Conservation (phyloP, 2,888 invertebrate species). For the Cephus pygmeus region DNA sequence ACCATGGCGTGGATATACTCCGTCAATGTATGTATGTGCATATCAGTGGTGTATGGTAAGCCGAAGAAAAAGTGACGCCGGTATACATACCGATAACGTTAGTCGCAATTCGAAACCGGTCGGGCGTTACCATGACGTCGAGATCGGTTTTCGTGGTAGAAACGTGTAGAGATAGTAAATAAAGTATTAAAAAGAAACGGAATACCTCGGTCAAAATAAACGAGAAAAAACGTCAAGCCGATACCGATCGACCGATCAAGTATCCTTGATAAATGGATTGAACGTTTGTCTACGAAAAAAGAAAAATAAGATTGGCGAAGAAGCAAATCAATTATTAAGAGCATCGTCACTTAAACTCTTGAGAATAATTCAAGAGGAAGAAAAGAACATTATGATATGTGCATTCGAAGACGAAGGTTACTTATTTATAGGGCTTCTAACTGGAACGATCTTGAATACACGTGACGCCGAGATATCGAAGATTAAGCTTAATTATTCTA, state of each 20-base stretch:
- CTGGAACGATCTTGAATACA: neutral
- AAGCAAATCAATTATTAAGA: neutral
- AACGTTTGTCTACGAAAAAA: neutral
- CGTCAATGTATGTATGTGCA: neutral
- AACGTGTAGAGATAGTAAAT: neutral
- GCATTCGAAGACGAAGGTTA: neutral
- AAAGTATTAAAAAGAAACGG: neutral
- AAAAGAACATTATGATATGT: neutral
- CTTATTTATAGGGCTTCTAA: neutral
- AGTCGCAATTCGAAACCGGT: neutral
- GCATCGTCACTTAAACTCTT: neutral
- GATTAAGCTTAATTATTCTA: neutral
- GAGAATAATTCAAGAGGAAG: neutral
- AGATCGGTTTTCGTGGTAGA: neutral
- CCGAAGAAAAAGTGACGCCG: neutral
- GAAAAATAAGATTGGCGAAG: neutral
- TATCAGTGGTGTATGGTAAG: neutral
- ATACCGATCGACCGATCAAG: neutral
- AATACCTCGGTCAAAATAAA: neutral
- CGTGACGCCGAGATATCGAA: neutral
- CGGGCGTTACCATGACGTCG: neutral
- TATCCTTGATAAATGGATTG: neutral
- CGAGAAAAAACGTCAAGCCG: neutral
- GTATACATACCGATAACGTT: neutral
- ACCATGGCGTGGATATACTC: neutral